A percentile compares a stretch with the other conserved stretches of the same genome.
phyloP scores from a whole-genome alignment of 2,888 invertebrate genomes.

The Drosophila atripex region DNA sequence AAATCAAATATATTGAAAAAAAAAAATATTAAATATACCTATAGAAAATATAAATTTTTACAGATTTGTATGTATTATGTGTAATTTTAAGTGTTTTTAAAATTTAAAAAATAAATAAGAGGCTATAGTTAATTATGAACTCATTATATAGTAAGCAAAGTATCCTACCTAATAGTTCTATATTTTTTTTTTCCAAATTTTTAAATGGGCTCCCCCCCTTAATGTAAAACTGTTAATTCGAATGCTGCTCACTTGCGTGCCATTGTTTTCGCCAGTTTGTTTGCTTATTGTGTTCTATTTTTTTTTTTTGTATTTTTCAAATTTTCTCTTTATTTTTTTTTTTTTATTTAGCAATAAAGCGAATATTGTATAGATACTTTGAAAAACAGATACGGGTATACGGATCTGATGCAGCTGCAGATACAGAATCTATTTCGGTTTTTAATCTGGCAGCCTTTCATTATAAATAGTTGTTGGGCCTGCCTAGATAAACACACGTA shows the following conservation, averaged over 20 bases:
- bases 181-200: not conserved
- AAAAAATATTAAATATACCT: too few species aligned
- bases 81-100: too few species aligned
- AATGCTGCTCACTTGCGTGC: conserved; percentile 6
- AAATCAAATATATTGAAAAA: too few species aligned
- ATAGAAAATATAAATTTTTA: too few species aligned
- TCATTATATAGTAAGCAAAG: too few species aligned
- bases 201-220: not conserved
- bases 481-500: conserved; percentile 68
- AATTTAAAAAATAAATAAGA: too few species aligned
- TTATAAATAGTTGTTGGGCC: conserved; percentile 68
- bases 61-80: too few species aligned
- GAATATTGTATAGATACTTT: conserved; percentile 33
- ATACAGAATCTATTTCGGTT: conserved; percentile 71
- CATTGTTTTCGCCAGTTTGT: conserved; percentile 18
- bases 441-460: conserved; percentile 73
- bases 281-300: not conserved
- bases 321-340: conserved; percentile 1
- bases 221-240: conserved; percentile 19
- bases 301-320: not conserved
- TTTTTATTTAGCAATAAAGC: conserved; percentile 14
- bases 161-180: too few species aligned
- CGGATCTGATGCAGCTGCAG: conserved; percentile 27
- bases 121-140: too few species aligned
- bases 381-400: conserved; percentile 5